A percentile compares a stretch with the other conserved stretches of the same genome.
Conservation (phyloP, 2,797 vertebrate species). For the Liparis tanakae region DNA sequence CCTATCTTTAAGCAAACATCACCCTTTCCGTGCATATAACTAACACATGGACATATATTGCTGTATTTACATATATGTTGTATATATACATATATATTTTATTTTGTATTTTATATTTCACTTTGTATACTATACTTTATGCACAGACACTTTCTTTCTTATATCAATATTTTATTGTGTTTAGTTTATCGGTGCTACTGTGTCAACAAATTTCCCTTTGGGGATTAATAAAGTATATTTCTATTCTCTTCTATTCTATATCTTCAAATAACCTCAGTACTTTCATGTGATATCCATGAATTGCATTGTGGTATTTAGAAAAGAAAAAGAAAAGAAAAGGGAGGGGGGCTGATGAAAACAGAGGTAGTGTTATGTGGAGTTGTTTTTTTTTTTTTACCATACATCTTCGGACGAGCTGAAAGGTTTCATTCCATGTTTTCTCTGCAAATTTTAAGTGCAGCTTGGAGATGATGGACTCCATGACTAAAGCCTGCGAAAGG, state of each 20-base stretch:
- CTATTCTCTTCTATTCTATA: too few relatives aligned
- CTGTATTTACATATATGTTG: too few relatives aligned
- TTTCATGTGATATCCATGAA: background rate
- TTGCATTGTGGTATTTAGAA: background rate
- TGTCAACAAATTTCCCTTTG: too few relatives aligned
- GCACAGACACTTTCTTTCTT: too few relatives aligned
- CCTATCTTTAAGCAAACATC: background rate
- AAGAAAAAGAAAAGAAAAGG: background rate
- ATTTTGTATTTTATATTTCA: too few relatives aligned
- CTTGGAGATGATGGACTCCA: conserved; percentile 70
- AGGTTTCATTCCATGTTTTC: conserved; percentile 87
- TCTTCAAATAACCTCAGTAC: background rate
- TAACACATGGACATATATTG: background rate
- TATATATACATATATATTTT: too few relatives aligned
- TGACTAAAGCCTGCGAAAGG: conserved; percentile 17
- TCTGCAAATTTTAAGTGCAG: conserved; percentile 84
- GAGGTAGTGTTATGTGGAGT: background rate
- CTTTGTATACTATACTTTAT: too few relatives aligned
- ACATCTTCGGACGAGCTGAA: conserved; percentile 86
- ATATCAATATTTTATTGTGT: too few relatives aligned
- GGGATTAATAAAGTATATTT: too few relatives aligned
- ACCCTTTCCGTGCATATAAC: background rate
- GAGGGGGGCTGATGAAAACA: background rate
- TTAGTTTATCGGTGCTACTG: too few relatives aligned
- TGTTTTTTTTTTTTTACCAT: conserved; percentile 86